Base-by-base conservation (phyloP, 2,888 invertebrate species). In the Steinernema scapterisci region DNA sequence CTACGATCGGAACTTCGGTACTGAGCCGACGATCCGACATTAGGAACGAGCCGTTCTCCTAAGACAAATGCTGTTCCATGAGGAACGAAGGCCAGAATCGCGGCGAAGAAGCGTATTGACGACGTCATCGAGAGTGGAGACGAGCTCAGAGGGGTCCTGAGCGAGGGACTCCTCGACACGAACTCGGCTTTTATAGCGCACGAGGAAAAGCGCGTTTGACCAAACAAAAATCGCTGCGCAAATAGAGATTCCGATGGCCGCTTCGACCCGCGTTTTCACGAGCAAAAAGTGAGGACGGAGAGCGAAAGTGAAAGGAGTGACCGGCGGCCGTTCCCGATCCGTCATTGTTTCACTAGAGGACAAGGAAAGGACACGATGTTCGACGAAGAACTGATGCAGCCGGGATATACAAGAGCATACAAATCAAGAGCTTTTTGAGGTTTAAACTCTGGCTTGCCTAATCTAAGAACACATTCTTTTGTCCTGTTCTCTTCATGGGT, bases 181-280 rank as follows among this genome's bases (percentile, higher is more conserved):
- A 48, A 16, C 19, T 48, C 27, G 27, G 31, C 31, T 25, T 63
- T 63, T 63, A 63, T 63, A 63, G 27, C 3, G 27, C 63, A 31
- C 63, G 63, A 63, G 63, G 31, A 31, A 31, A 19, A 25, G 63
- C 16, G 63, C 63, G 9, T 63, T 31, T 25, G 31, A 16, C 54
- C 63, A 31, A 63, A 63, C 31, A 63, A 48, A 16, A 27, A 31
- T 31, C 63, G 63, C 31, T 63, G 63, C 27, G 63, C 63, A 63
- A 63, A 63, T 38, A 63, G 16, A 27, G 31, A 31, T 27, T 63
- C 31, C 63, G 63, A 38, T 16, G 63, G 63, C 27, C 63, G 19
- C 48, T 31, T 27, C 27, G 16, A 63, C 63, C 38, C 63, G 3
- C 16, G 16, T 25, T 11, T 31, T 25, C 63, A 7, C 31, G 31